Base-by-base conservation (phyloP, 2,797 vertebrate species). In the Margarornis squamiger region DNA sequence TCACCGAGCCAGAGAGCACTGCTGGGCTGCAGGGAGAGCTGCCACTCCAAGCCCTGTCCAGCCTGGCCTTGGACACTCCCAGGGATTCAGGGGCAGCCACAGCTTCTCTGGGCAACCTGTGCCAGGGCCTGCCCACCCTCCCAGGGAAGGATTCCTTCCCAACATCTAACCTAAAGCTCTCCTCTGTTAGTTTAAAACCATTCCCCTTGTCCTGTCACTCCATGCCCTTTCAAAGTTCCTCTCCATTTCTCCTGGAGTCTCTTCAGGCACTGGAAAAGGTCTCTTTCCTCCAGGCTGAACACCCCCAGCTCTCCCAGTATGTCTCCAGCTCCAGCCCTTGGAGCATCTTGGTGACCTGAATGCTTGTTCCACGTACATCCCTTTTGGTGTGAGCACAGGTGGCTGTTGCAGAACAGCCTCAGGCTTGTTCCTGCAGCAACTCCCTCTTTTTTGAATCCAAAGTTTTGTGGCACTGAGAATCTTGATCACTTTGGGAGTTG, bases 381-480 rank as follows among this genome's bases (percentile, higher is more conserved):
- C 38, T n/a, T 39, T 24, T 0, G 4, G 34, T 2, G 34, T 6
- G 46, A 59, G 63, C 52, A 9, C 0, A 1, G 51, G 46, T 20
- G 7, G 24, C 61, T 10, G 54, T 23, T 38, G 65, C 61, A 43
- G 67, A 54, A 51, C 54, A 62, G 36, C 66, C 36, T 21, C 1
- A 0, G 12, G 36, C 30, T 59, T 17, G 39, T 59, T n/a, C 45
- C 75, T 72, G 71, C 41, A 5, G 55, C 11, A 26, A 45, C 7
- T 39, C 38, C 58, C 29, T 30, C 52, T 52, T 22, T 22, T 55
- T 36, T 16, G 57, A 16, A 63, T 23, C 22, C 65, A 14, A 21
- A 58, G 9, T 3, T 71, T 88, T 7, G 0, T 27, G 43, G 21
- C 34, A 3, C 52, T 17, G 48, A 6, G 5, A 2, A 8, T 55